These are phyloP conservation scores for Lordiphosa mommai DNA, from an alignment of 1,140 invertebrate species.

Conservation along the genomic window DNA sequence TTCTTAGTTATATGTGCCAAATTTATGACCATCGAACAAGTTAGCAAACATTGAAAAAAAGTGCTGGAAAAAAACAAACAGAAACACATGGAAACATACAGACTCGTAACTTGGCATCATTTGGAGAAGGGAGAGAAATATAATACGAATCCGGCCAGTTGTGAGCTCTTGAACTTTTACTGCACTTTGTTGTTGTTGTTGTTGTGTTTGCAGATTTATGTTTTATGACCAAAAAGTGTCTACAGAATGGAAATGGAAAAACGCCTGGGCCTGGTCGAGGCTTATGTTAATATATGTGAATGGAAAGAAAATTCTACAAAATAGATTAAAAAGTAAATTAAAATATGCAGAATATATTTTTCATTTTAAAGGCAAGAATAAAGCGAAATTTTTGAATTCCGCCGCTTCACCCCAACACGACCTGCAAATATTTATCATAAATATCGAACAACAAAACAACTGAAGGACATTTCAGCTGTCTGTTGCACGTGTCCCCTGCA, in stretches of 20 bases:
- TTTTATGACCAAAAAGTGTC: conserved; percentile 55
- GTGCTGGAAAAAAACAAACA: conserved; percentile 19
- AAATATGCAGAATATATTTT: conserved; percentile 7
- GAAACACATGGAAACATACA: conserved; percentile 39
- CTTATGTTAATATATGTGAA: conserved; percentile 25
- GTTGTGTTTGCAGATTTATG: conserved; percentile 54
- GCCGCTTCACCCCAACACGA: conserved; percentile 1
- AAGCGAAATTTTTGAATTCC: too few relatives aligned
- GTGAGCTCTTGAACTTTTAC: conserved; percentile 47
- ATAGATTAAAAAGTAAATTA: conserved; percentile 16
- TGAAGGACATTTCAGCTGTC: conserved; percentile 1
- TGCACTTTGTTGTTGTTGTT: conserved; percentile 35
- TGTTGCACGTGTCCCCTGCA: conserved; percentile 5
- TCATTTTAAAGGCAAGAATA: too few relatives aligned
- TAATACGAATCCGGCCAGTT: conserved; percentile 30
- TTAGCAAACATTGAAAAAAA: conserved; percentile 49
- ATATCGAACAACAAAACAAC: conserved; percentile 15
- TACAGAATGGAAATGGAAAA: conserved; percentile 15
- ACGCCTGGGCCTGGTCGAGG: background rate
- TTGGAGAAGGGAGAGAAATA: conserved; percentile 24
- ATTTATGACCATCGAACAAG: conserved; percentile 63
- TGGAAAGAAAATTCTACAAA: background rate
- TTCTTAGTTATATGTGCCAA: conserved; percentile 27
- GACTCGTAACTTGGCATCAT: conserved; percentile 46
- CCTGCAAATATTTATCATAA: conserved; percentile 32